These are phyloP conservation scores for Philereme vetulata DNA, from an alignment of 2,888 invertebrate genomes.

Conservation along the genomic window DNA sequence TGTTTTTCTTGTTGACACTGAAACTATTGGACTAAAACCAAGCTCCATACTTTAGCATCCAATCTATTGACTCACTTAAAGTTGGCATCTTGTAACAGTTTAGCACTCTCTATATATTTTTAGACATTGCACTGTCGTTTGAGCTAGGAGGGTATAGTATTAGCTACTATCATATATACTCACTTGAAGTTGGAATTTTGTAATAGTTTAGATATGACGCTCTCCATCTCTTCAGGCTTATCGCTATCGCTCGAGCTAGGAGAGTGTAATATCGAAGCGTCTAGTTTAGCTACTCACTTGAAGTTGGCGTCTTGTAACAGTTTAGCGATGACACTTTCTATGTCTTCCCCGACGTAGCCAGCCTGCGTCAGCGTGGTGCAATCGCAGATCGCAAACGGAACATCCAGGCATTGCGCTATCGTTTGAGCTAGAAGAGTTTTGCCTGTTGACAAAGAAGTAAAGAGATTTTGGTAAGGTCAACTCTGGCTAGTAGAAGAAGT, in stretches of 20 bases:
- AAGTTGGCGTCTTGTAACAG: slow-evolving; percentile 98
- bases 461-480: too few relatives aligned
- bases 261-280: too few relatives aligned
- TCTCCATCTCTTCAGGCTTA: too few relatives aligned
- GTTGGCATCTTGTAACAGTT: slow-evolving; percentile 97
- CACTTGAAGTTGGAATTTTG: too few relatives aligned
- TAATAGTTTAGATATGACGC: too few relatives aligned
- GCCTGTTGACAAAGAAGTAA: slow-evolving; percentile 77
- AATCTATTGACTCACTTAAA: slow-evolving; percentile 83
- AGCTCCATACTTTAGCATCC: too few relatives aligned
- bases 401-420: slow-evolving; percentile 98
- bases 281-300: slow-evolving; percentile 68
- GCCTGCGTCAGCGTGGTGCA: slow-evolving; percentile 98
- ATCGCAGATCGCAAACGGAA: slow-evolving; percentile 99
- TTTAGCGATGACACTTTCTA: slow-evolving; percentile 99
- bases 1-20: too few relatives aligned
- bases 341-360: slow-evolving; percentile 99
- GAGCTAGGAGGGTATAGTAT: slow-evolving; percentile 91
- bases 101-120: slow-evolving; percentile 99
- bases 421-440: slow-evolving; percentile 99
- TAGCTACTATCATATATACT: too few relatives aligned
- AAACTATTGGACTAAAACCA: too few relatives aligned
- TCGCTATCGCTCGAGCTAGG: too few relatives aligned
- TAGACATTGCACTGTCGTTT: slow-evolving; percentile 98
- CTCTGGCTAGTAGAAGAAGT: too few relatives aligned